Percentiles rank a stretch among this genome's conserved stretches.
phyloP scores from a whole-genome alignment of 1,140 invertebrate species.

The Drosophila melanogaster region DNA sequence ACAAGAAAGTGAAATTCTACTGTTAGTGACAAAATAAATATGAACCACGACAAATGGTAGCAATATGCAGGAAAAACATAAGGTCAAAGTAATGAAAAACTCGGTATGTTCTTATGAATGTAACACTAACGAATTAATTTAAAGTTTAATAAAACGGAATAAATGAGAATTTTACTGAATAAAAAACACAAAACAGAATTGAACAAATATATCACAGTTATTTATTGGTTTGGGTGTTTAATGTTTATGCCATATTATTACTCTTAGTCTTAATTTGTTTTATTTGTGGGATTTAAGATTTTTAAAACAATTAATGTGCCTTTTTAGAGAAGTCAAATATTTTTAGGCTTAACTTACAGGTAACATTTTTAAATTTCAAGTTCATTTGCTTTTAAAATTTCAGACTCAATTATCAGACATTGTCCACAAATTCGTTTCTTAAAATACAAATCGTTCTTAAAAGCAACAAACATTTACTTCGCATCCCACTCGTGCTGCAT shows the following conservation, averaged over 20 bases:
- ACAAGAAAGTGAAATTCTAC: constrained; percentile 31
- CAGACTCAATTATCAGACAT: neutral
- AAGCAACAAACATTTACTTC: constrained; percentile 28
- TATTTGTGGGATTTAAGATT: neutral
- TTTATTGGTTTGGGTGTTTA: neutral
- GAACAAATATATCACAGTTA: neutral
- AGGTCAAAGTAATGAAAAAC: constrained; percentile 54
- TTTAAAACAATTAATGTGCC: neutral
- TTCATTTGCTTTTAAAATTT: constrained; percentile 4
- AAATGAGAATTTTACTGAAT: constrained; percentile 80
- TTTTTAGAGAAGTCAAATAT: neutral
- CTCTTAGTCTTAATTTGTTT: neutral
- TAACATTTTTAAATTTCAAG: constrained; percentile 2
- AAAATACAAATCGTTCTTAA: constrained; percentile 22
- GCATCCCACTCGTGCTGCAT: constrained; percentile 21
- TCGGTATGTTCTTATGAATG: constrained; percentile 83
- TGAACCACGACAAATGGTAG: constrained; percentile 62
- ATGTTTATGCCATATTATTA: too few species aligned
- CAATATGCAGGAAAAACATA: constrained; percentile 68
- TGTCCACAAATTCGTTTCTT: constrained; percentile 4
- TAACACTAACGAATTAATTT: constrained; percentile 83
- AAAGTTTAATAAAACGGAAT: constrained; percentile 78
- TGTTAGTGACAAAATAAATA: constrained; percentile 62
- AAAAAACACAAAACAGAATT: constrained; percentile 50
- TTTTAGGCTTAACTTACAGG: neutral